A percentile compares a stretch with the other conserved stretches of the same genome.
Evolutionary conservation across 2,113 vertebrate species (phyloP).

Genomic region (Corythoichthys haematopterus): DNA sequence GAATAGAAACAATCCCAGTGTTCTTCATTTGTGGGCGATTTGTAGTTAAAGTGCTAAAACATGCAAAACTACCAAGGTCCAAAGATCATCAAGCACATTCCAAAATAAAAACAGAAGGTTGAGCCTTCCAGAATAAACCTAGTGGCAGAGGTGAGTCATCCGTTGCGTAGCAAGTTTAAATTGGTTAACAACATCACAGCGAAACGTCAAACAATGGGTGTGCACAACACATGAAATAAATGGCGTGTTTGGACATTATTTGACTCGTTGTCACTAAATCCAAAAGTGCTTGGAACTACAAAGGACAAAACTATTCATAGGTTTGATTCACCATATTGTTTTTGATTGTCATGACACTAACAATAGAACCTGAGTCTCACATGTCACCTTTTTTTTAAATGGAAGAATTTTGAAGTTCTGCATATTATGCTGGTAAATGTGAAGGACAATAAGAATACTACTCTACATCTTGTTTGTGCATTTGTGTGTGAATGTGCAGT

Average conservation of each 20-base stretch:
- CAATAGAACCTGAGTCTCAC: constrained; percentile 60
- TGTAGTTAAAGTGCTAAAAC: constrained; percentile 35
- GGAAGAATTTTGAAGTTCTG: constrained; percentile 41
- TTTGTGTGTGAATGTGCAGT: background rate
- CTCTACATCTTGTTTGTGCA: constrained; percentile 24
- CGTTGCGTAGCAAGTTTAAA: constrained; percentile 18
- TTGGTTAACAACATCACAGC: constrained; percentile 13
- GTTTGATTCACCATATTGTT: constrained; percentile 28
- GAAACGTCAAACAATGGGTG: constrained; percentile 36
- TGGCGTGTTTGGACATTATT: constrained; percentile 41
- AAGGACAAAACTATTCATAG: constrained; percentile 42
- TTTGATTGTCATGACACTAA: constrained; percentile 58
- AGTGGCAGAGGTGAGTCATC: constrained; percentile 16
- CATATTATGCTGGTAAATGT: constrained; percentile 48
- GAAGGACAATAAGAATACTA: constrained; percentile 11
- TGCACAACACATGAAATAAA: constrained; percentile 42
- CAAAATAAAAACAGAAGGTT: background rate
- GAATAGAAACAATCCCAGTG: constrained; percentile 9
- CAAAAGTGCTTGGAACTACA: constrained; percentile 67
- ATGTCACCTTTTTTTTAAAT: constrained; percentile 36
- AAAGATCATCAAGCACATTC: constrained; percentile 10
- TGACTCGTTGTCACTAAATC: constrained; percentile 48
- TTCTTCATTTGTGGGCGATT: constrained; percentile 7
- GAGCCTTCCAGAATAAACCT: constrained; percentile 10
- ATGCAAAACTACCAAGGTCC: constrained; percentile 22